Evolutionary conservation across 1,140 invertebrate species (phyloP).

Genomic region (Leptinotarsa undecemlineata): DNA sequence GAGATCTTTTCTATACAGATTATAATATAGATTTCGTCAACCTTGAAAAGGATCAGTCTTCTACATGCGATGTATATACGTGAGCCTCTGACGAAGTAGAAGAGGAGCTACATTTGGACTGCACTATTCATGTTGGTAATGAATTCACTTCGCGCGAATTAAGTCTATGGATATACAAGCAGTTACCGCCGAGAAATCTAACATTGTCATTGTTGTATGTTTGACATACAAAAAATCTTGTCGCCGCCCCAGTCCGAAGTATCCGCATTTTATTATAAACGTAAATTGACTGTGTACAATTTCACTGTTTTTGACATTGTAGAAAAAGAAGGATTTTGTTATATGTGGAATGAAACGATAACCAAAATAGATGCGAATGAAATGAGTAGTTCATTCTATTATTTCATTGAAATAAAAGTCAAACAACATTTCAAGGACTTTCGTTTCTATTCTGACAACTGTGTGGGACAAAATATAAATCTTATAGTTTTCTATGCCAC

Average conservation of each 20-base stretch:
- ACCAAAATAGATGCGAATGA: too few relatives aligned
- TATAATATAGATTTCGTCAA: conserved; percentile 9
- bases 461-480: too few relatives aligned
- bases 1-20: neutral
- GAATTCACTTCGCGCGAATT: neutral
- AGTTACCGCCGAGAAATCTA: neutral
- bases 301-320: neutral
- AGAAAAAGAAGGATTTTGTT: neutral
- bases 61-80: neutral
- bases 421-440: too few relatives aligned
- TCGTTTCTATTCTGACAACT: too few relatives aligned
- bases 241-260: neutral
- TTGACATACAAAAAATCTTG: conserved; percentile 2
- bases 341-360: neutral
- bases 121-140: neutral
- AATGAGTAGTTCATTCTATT: too few relatives aligned
- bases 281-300: neutral
- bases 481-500: too few relatives aligned
- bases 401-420: too few relatives aligned
- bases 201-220: neutral
- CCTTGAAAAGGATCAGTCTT: neutral
- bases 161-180: neutral
- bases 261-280: conserved; percentile 10
- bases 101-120: neutral
- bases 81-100: neutral